phyloP scores from a whole-genome alignment of 2,797 vertebrate genomes.

The Masticophis lateralis region DNA sequence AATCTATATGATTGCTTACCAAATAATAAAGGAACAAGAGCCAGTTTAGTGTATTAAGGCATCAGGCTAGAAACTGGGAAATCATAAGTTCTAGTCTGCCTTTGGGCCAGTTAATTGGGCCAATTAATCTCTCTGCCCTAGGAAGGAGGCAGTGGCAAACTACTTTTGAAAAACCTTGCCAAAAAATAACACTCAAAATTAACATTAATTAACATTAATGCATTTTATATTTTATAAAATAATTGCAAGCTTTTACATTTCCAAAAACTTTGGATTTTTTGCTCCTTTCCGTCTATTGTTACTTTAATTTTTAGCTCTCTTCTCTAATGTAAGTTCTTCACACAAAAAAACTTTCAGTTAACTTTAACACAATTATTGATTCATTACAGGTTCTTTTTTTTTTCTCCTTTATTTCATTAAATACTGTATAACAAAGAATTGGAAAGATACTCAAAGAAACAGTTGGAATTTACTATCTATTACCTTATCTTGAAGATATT shows the following conservation, averaged over 20 bases:
- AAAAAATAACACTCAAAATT: neutral
- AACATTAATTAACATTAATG: neutral
- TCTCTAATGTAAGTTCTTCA: neutral
- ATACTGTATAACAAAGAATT: neutral
- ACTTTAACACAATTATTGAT: neutral
- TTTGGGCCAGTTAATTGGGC: neutral
- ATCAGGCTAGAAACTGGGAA: neutral
- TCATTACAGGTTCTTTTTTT: neutral
- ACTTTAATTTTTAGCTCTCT: neutral
- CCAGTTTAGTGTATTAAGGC: neutral
- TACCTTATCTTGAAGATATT: neutral
- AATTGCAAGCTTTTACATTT: neutral
- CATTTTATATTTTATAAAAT: neutral
- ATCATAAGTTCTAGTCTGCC: neutral
- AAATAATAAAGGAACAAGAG: neutral
- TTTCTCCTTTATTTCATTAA: neutral
- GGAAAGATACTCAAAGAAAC: neutral
- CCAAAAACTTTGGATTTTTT: neutral
- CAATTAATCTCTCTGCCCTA: neutral
- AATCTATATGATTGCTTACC: neutral
- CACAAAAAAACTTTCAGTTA: neutral
- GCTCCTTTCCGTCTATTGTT: neutral
- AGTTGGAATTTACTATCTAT: neutral
- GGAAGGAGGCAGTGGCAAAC: neutral
- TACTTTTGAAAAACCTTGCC: neutral